These are phyloP conservation scores for Phania funesta DNA, from an alignment of 2,888 invertebrate genomes.

Conservation along the genomic window DNA sequence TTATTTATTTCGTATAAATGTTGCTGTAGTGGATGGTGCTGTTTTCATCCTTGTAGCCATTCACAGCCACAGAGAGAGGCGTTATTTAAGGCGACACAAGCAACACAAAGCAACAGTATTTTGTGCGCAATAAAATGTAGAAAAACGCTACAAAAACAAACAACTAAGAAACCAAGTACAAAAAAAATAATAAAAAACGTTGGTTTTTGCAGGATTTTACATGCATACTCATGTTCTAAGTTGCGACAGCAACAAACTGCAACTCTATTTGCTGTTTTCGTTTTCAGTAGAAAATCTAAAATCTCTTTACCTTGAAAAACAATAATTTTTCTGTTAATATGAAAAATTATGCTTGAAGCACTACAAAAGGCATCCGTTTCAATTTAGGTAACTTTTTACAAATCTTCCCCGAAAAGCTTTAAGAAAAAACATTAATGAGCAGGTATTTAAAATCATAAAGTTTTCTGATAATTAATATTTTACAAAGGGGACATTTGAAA, in stretches of 20 bases:
- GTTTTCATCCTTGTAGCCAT: conserved; percentile 19
- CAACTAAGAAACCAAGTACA: conserved; percentile 1
- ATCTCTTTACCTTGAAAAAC: conserved; percentile 51
- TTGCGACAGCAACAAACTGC: conserved; percentile 36
- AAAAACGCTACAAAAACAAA: not conserved
- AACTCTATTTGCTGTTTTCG: conserved; percentile 23
- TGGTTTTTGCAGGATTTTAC: not conserved
- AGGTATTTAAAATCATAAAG: too few relatives aligned
- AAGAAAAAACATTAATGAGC: too few relatives aligned
- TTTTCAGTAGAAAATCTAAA: conserved; percentile 31
- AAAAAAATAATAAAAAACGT: not conserved
- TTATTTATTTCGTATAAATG: conserved; percentile 1
- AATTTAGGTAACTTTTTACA: not conserved
- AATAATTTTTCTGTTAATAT: conserved; percentile 40
- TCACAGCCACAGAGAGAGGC: conserved; percentile 37
- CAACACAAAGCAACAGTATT: conserved; percentile 48
- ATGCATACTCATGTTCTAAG: too few relatives aligned
- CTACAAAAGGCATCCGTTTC: not conserved
- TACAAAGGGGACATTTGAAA: too few relatives aligned
- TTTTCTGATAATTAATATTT: too few relatives aligned
- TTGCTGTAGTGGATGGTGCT: not conserved
- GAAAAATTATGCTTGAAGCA: conserved; percentile 34
- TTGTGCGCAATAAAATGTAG: conserved; percentile 42
- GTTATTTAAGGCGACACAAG: conserved; percentile 54
- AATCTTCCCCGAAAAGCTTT: too few relatives aligned